Percentiles rank a stretch among this genome's conserved stretches.
phyloP scores from a whole-genome alignment of 2,113 vertebrate species.

The Nothoprocta pentlandii region DNA sequence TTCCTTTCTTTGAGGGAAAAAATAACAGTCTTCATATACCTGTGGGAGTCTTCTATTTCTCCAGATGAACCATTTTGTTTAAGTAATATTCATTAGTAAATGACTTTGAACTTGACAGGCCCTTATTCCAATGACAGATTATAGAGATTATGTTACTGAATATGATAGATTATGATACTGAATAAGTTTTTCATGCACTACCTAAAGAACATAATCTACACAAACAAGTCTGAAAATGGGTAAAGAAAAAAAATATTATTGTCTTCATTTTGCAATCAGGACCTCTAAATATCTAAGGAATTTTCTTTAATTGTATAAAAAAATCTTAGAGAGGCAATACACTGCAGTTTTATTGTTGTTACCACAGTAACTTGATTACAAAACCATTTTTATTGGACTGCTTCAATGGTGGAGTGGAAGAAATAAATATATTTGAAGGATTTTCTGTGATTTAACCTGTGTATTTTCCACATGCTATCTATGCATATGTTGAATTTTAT shows the following conservation, averaged over 20 bases:
- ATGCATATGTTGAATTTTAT: neutral
- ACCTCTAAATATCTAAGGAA: neutral
- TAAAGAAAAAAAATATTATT: neutral
- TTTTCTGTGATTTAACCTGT: neutral
- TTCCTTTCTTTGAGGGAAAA: neutral
- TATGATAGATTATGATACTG: neutral
- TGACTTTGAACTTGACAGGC: neutral
- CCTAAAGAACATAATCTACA: neutral
- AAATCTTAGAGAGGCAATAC: neutral
- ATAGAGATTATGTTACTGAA: neutral
- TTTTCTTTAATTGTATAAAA: neutral
- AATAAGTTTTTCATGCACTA: neutral
- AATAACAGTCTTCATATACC: fast-evolving
- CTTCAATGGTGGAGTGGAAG: neutral
- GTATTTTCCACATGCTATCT: neutral
- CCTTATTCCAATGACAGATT: neutral
- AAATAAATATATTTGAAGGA: neutral
- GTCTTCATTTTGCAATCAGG: neutral
- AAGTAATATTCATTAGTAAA: neutral
- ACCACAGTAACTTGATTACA: neutral
- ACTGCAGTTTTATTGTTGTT: neutral
- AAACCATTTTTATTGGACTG: neutral
- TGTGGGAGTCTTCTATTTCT: neutral
- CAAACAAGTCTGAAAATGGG: neutral
- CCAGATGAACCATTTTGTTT: neutral